Evolutionary conservation across 1,140 invertebrate genomes (phyloP), one percentile per base, ranked within the genome.

Genomic region (Hesperophylax magnus): DNA sequence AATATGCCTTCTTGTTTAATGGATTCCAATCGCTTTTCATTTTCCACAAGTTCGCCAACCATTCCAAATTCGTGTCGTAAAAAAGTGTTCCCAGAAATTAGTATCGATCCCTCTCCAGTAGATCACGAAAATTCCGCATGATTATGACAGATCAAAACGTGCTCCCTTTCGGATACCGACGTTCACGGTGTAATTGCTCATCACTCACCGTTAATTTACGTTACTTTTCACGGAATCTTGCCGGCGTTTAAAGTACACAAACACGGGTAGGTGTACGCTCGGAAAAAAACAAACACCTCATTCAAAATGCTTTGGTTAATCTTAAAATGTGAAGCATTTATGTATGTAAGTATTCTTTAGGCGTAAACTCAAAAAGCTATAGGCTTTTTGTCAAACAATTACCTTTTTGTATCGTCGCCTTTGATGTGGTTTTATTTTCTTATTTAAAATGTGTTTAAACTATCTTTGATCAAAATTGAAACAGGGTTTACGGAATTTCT

Each of bases 141-240:
- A n/a, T 18, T 58, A 58, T 58, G 20, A n/a, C n/a, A 22, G 56
- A 2, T 58, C 20, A 58, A 58, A 22, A 58, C 56, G 20, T 58
- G n/a, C 17, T 39, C 63, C 27, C 3, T 22, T 67, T 67, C 27
- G 31, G 22, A 67, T 3, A 52, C 39, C 15, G 34, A n/a, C 67
- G 39, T 71, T 71, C 39, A 71, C 67, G 67, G 67, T 20, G 34
- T 71, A 71, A 71, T 71, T 71, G 67, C 67, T 71, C 39, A 14
- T 71, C 39, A 71, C 53, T 71, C 67, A 22, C n/a, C 18, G 67
- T 71, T 71, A 71, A 71, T 71, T 71, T 47, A 71, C 67, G 67
- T 52, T 20, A 24, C 67, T 71, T 22, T 52, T 71, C 67, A 71
- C 67, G 39, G 18, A 71, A 52, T 14, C 34, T n/a, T 11, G 65